These are phyloP conservation scores for Limanda limanda DNA, from an alignment of 2,113 vertebrate species.

Conservation along the genomic window DNA sequence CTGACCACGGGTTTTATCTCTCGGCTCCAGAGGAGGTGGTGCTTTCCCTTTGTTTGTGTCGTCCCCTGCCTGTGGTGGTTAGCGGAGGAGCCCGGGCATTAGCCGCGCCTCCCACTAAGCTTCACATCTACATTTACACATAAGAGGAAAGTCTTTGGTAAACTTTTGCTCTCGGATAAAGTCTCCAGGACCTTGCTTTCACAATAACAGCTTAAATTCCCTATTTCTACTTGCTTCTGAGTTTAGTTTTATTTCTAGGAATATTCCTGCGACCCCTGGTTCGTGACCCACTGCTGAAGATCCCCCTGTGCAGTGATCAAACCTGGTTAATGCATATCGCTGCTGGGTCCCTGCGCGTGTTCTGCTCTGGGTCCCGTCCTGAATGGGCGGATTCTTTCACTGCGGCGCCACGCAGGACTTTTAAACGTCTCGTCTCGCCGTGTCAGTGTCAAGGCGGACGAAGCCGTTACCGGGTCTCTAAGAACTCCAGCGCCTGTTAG, in stretches of 20 bases:
- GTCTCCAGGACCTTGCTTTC: background rate
- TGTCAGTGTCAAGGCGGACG: conserved; percentile 32
- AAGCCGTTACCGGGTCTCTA: conserved; percentile 6
- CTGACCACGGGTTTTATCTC: conserved; percentile 32
- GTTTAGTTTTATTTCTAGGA: too few relatives aligned
- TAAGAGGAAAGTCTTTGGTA: background rate
- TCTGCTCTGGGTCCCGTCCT: too few relatives aligned
- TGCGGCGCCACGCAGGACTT: background rate
- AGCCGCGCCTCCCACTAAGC: background rate
- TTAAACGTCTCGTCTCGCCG: conserved; percentile 1
- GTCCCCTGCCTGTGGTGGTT: background rate
- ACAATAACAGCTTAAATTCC: too few relatives aligned
- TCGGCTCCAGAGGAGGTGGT: conserved; percentile 14
- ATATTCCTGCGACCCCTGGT: too few relatives aligned
- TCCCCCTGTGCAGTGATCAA: too few relatives aligned
- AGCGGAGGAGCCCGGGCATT: background rate
- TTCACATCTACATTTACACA: background rate
- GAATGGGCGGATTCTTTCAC: background rate
- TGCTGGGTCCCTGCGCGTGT: too few relatives aligned
- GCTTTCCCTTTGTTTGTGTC: background rate
- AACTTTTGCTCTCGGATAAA: too few relatives aligned
- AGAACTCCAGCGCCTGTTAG: conserved; percentile 28
- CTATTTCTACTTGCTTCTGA: too few relatives aligned
- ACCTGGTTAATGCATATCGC: too few relatives aligned
- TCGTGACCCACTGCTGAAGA: too few relatives aligned